Conservation (phyloP, 2,888 invertebrate genomes). For the Crossocerus cetratus region DNA sequence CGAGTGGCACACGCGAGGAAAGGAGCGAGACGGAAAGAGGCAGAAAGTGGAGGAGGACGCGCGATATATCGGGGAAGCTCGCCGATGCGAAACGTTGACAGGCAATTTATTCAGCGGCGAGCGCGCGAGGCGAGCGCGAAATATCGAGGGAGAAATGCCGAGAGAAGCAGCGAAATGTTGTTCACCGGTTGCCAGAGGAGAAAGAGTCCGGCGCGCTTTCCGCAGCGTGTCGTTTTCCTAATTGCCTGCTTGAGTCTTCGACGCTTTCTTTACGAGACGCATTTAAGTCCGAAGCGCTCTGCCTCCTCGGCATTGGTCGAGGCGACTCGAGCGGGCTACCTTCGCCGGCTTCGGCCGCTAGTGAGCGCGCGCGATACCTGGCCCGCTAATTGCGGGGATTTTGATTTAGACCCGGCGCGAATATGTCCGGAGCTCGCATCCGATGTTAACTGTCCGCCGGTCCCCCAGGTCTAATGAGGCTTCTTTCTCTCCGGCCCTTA, state of each 20-base stretch:
- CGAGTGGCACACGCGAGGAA: background rate
- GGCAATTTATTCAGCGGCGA: constrained; percentile 64
- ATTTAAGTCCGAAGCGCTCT: background rate
- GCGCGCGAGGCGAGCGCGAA: constrained; percentile 49
- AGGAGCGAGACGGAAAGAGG: constrained; percentile 6
- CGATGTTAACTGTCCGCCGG: background rate
- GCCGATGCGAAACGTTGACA: constrained; percentile 59
- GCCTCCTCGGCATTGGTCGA: background rate
- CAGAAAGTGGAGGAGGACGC: background rate
- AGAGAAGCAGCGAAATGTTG: constrained; percentile 4
- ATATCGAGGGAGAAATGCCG: constrained; percentile 31
- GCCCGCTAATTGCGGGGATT: background rate
- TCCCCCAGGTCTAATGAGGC: background rate
- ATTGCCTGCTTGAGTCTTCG: constrained; percentile 54
- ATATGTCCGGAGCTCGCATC: background rate
- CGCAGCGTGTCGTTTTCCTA: constrained; percentile 49
- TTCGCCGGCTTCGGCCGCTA: too few relatives aligned
- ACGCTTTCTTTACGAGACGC: constrained; percentile 53
- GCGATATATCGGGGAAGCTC: constrained; percentile 34
- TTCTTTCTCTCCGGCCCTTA: background rate
- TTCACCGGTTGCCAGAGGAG: background rate
- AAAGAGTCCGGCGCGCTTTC: constrained; percentile 36
- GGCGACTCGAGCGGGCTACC: too few relatives aligned
- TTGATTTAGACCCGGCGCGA: background rate
- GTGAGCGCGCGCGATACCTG: too few relatives aligned